These are phyloP conservation scores for Trichacis sp. DNA, from an alignment of 2,888 invertebrate genomes.

Conservation along the genomic window DNA sequence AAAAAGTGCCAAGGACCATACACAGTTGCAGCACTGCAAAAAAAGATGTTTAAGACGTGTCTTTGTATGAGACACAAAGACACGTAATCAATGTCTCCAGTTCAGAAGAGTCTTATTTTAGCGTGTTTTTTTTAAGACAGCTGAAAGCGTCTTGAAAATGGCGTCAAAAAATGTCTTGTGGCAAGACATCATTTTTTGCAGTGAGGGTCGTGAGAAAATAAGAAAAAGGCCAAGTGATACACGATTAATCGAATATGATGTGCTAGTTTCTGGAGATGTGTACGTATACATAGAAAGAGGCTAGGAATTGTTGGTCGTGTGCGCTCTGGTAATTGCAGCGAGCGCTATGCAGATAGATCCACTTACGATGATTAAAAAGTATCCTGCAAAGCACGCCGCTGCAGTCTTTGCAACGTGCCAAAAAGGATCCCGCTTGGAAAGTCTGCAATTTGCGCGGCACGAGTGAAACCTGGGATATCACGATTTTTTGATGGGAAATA, in stretches of 20 bases:
- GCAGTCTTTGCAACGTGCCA: conserved; percentile 26
- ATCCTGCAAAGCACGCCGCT: conserved; percentile 63
- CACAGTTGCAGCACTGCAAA: conserved; percentile 1
- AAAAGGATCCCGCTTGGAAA: conserved; percentile 29
- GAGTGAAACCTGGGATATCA: conserved; percentile 6
- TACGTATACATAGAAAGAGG: conserved; percentile 44
- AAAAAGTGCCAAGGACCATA: no score
- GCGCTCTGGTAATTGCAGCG: conserved; percentile 67
- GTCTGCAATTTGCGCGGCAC: conserved; percentile 22
- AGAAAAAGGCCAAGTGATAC: no score
- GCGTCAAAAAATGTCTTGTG: no score
- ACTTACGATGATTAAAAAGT: conserved; percentile 70
- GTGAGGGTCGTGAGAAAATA: conserved; percentile 24
- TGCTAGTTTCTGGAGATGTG: conserved; percentile 15
- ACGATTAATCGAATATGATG: conserved; percentile 26
- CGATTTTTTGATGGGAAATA: neutral
- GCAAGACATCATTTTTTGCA: no score
- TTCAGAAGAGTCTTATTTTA: no score
- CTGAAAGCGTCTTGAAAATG: no score
- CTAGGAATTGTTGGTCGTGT: conserved; percentile 39
- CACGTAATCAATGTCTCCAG: no score
- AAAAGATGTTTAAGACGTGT: no score
- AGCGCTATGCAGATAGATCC: conserved; percentile 67
- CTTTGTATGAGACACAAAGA: no score
- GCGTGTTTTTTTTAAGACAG: no score